Base-by-base conservation (phyloP, 2,113 vertebrate genomes). In the Cynoglossus semilaevis region DNA sequence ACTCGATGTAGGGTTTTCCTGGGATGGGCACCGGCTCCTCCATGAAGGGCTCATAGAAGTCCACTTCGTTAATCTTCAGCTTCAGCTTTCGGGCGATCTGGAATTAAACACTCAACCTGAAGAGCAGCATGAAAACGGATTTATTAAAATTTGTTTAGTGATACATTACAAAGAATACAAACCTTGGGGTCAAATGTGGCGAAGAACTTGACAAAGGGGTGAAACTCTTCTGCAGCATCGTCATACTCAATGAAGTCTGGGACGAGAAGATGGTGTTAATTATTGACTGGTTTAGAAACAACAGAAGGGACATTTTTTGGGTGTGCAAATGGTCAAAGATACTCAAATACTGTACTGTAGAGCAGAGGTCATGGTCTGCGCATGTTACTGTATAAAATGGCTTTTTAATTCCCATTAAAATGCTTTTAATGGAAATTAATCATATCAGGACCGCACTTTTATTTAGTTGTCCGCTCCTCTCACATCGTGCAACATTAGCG, bases 1-100 rank as follows among this genome's bases (percentile, higher is more conserved):
- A 91, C 71, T 94, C 90, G 0, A 90, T 89, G 79, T 94, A 93
- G 35, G 95, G 94, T 17, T 93, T 94, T 63, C 93, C 92, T 1
- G 95, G 95, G 77, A 98, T 94, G 43, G 87, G 86, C 58, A 88
- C 74, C 0, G 95, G 90, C 11, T 94, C 86, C 0, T 91, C 90
- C 93, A 92, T 94, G 89, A 98, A 97, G 0, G 95, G 94, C 58
- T 97, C 94, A 0, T 95, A 95, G 79, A 95, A 96, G 53, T 95
- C 92, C 0, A 95, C 92, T 75, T 97, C 93, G 0, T 96, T 96
- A 59, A 97, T 10, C 67, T 92, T 95, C 77, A 98, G 81, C 1
- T 92, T 92, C 63, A 98, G 79, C 62, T 92, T 94, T 83, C 93
- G 94, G 55, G 94, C 94, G 18, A 92, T 94, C 95, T 98, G 76